A percentile compares a stretch with the other conserved stretches of the same genome.
phyloP scores from a whole-genome alignment of 1,140 invertebrate species.

The Galleria mellonella region DNA sequence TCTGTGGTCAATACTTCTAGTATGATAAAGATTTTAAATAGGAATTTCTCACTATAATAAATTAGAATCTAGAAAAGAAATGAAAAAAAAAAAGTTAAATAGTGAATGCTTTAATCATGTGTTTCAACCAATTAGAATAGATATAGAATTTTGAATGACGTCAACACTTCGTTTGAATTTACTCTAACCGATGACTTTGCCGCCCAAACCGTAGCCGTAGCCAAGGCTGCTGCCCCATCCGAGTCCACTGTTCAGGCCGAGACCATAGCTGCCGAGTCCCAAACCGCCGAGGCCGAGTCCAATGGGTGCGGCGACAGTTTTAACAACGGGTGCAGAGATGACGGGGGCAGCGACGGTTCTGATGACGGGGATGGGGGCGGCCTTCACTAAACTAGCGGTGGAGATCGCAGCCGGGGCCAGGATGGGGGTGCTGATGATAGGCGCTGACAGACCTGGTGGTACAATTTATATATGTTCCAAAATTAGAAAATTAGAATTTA shows the following conservation, averaged over 20 bases:
- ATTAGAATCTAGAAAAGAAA: no score
- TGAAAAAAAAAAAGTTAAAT: no score
- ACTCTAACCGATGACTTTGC: conserved; percentile 4
- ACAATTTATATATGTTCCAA: no score
- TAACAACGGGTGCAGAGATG: conserved; percentile 35
- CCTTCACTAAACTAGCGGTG: conserved; percentile 39
- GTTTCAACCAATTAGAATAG: conserved; percentile 21
- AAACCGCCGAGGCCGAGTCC: conserved; percentile 8
- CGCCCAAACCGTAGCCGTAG: conserved; percentile 11
- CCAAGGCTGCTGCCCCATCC: conserved; percentile 17
- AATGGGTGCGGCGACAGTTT: conserved; percentile 20
- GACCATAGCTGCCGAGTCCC: conserved; percentile 15
- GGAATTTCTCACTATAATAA: no score
- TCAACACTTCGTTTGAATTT: conserved; percentile 13
- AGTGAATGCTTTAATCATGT: conserved; percentile 33
- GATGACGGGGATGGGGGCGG: conserved; percentile 47
- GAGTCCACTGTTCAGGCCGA: conserved; percentile 5
- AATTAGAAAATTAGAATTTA: no score
- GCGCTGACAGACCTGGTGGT: conserved; percentile 15
- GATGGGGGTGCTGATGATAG: conserved; percentile 27
- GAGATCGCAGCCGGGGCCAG: conserved; percentile 43
- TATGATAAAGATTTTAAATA: no score
- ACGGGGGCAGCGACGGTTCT: conserved; percentile 34
- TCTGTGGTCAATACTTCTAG: no score
- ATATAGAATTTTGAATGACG: conserved; percentile 7